Percentiles rank a stretch among this genome's conserved stretches.
Conservation (phyloP, 1,140 invertebrate species). For the Pogonomyrmex barbatus region DNA sequence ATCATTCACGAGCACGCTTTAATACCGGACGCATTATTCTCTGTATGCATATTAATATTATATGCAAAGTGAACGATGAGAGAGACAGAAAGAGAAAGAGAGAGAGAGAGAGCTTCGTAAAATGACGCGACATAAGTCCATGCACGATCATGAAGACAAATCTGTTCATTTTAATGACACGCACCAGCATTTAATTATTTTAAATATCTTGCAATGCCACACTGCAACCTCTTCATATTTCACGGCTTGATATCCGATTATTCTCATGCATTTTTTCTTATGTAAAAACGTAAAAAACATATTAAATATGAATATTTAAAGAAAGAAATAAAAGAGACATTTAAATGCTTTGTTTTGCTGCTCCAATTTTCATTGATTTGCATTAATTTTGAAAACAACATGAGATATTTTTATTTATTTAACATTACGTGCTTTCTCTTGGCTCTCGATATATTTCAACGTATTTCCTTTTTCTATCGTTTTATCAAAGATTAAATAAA, state of each 20-base stretch:
- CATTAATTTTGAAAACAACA: not conserved
- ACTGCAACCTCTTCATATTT: not conserved
- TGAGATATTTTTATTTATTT: not conserved
- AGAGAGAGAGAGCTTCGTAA: not conserved
- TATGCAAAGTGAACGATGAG: not conserved
- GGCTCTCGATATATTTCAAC: not conserved
- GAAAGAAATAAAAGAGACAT: not conserved
- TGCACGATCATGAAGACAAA: constrained; percentile 21
- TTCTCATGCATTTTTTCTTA: not conserved
- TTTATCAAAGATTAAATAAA: not conserved
- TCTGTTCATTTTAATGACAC: constrained; percentile 20
- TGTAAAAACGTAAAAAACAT: no score
- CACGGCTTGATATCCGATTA: not conserved
- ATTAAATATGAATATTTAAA: no score
- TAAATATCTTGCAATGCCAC: not conserved
- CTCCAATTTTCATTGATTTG: not conserved
- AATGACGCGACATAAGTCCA: constrained; percentile 11
- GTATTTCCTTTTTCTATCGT: not conserved
- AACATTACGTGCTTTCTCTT: not conserved
- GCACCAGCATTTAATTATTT: constrained; percentile 32
- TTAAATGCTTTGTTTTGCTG: not conserved
- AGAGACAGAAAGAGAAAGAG: not conserved
- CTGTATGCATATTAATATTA: constrained; percentile 29
- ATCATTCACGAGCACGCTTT: constrained; percentile 45
- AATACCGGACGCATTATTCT: constrained; percentile 42